These are phyloP conservation scores for Drosophila yakuba DNA, from an alignment of 1,140 invertebrate genomes.

Conservation along the genomic window DNA sequence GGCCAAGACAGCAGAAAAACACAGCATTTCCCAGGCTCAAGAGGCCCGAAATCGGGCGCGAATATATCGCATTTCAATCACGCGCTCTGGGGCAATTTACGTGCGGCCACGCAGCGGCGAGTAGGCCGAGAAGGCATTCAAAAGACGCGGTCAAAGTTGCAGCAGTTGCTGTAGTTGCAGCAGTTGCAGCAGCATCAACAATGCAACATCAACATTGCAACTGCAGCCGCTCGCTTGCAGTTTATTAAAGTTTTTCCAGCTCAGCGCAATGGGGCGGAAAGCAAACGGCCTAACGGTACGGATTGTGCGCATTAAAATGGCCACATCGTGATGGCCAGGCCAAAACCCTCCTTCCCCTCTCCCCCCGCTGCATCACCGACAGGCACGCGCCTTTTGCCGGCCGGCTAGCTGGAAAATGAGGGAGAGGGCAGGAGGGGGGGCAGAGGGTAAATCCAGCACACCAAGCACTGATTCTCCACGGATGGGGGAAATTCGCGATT, in stretches of 20 bases:
- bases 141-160: slow-evolving; percentile 28
- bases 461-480: slow-evolving; percentile 24
- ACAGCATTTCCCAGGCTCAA: slow-evolving; percentile 74
- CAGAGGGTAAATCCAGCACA: neutral
- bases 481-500: slow-evolving; percentile 60
- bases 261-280: slow-evolving; percentile 75
- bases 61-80: slow-evolving; percentile 84
- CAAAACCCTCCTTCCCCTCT: neutral
- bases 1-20: slow-evolving; percentile 47
- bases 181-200: slow-evolving; percentile 15
- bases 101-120: slow-evolving; percentile 41
- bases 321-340: slow-evolving; percentile 76
- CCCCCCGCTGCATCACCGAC: slow-evolving; percentile 4
- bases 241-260: slow-evolving; percentile 70
- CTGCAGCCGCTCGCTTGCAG: slow-evolving; percentile 61
- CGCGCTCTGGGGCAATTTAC: slow-evolving; percentile 76
- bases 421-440: neutral
- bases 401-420: slow-evolving; percentile 37
- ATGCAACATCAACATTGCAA: slow-evolving; percentile 28
- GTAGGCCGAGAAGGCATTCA: slow-evolving; percentile 28
- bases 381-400: slow-evolving; percentile 68
- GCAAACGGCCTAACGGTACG: slow-evolving; percentile 74
- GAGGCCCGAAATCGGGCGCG: slow-evolving; percentile 76
- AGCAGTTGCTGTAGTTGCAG: neutral
- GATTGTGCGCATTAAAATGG: slow-evolving; percentile 78